A percentile compares a stretch with the other conserved stretches of the same genome.
Evolutionary conservation across 2,113 vertebrate species (phyloP).

Genomic region (Acrocephalus arundinaceus): DNA sequence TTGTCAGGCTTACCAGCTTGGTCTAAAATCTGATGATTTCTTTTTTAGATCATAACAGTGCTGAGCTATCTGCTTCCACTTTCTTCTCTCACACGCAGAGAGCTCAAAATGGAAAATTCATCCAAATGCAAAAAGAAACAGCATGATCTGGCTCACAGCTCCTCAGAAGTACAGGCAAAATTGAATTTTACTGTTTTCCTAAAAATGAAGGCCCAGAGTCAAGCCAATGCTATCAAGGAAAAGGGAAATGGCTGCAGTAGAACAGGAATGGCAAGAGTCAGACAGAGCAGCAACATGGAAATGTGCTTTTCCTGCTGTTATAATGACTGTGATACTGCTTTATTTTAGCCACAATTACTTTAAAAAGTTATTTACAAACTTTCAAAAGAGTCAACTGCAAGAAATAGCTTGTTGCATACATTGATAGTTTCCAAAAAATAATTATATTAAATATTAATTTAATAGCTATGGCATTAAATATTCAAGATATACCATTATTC

Average conservation of each 20-base stretch:
- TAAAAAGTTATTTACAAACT: slow-evolving; percentile 5
- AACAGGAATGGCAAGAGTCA: not conserved
- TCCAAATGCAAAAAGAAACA: slow-evolving; percentile 64
- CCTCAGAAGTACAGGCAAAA: slow-evolving; percentile 39
- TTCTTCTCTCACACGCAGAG: slow-evolving; percentile 36
- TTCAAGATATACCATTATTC: not conserved
- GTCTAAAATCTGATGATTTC: slow-evolving; percentile 69
- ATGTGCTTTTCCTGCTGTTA: not conserved
- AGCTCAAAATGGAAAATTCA: slow-evolving; percentile 59
- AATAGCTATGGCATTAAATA: not conserved
- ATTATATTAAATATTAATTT: not conserved
- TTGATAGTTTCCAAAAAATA: not conserved
- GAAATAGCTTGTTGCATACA: not conserved
- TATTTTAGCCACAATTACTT: not conserved
- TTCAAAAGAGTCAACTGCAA: not conserved
- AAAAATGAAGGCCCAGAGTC: slow-evolving; percentile 21
- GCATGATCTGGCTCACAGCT: slow-evolving; percentile 60
- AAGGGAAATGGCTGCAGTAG: not conserved
- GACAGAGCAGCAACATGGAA: not conserved
- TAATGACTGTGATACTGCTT: not conserved
- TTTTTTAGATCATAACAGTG: slow-evolving; percentile 62
- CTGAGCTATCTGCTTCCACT: slow-evolving; percentile 57
- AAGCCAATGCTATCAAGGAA: not conserved
- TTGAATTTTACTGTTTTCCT: slow-evolving; percentile 47
- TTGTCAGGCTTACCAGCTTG: slow-evolving; percentile 54